phyloP scores from a whole-genome alignment of 2,888 invertebrate species.

The Apodemia mormo region DNA sequence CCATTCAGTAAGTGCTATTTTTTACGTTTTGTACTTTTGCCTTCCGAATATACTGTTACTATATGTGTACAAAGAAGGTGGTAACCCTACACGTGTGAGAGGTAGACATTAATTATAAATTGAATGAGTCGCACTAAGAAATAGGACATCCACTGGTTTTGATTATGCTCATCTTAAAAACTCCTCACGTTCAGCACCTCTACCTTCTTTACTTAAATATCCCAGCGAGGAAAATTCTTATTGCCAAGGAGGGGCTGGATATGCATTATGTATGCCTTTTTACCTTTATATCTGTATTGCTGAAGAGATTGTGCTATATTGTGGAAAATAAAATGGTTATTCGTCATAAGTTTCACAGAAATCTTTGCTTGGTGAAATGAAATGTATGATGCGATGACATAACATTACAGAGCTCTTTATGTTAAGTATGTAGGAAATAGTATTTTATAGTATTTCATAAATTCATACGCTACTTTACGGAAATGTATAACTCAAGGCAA shows the following conservation, averaged over 20 bases:
- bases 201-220: conserved; percentile 39
- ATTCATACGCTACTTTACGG: too few species aligned
- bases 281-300: conserved; percentile 25
- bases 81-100: conserved; percentile 5
- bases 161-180: conserved; percentile 68
- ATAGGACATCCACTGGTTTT: conserved; percentile 44
- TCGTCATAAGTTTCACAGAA: conserved; percentile 10
- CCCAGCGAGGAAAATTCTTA: conserved; percentile 43
- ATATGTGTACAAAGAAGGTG: too few species aligned
- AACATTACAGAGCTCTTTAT: too few species aligned
- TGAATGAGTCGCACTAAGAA: conserved; percentile 51
- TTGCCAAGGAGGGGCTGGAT: conserved; percentile 33
- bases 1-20: too few species aligned
- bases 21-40: too few species aligned
- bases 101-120: conserved; percentile 42
- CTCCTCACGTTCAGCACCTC: conserved; percentile 58
- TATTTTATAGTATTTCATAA: too few species aligned
- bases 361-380: not conserved
- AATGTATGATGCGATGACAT: not conserved
- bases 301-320: conserved; percentile 15
- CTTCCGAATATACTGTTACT: too few species aligned
- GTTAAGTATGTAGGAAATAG: too few species aligned
- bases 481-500: too few species aligned
- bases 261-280: conserved; percentile 35
- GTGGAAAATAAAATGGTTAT: conserved; percentile 16